Evolutionary conservation across 2,888 invertebrate genomes (phyloP), one percentile per base, ranked within the genome.

Genomic region (Coenonympha glycerion): DNA sequence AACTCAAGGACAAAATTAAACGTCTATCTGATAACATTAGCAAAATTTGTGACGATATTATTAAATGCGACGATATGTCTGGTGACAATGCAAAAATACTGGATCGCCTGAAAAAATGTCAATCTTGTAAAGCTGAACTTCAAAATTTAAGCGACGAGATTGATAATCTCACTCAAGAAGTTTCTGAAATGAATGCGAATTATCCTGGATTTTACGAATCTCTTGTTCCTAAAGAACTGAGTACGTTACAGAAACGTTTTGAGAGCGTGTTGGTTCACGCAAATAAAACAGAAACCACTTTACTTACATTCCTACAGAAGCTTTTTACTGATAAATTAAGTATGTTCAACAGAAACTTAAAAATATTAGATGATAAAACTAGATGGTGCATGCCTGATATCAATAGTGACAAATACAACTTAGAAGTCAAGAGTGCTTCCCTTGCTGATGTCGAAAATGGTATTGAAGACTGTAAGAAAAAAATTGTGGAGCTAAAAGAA

Each of bases 381-480:
- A 89, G 91, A 9, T 97, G 97, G 96, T 98, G 97, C 73, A 90
- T 92, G 66, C 95, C 96, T 0, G 97, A 97, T 69, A 90, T 93
- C 1, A 92, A 92, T 24, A 96, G 95, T 66, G 97, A 98, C 69
- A 93, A 93, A 72, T 97, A 97, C 72, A 96, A 96, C 70, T 88
- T 97, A 21, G 96, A 97, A 86, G 95, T 96, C 0, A 98, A 98
- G 80, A 90, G 93, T 64, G 92, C 93, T 1, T 93, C 95, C 0
- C 73, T 97, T 26, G 85, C 87, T 51, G 95, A 96, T 56, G 92
- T 95, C 2, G 91, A 92, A 71, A 89, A 89, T 55, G 92, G 92
- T 16, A 90, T 95, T 30, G 79, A 84, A 16, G 95, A 95, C 61
- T 94, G 94, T 65, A 89, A 90, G 49, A 81, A 80, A 2, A 90